Base-by-base conservation (phyloP, 2,797 vertebrate genomes). In the Melanotaenia maccullochi region DNA sequence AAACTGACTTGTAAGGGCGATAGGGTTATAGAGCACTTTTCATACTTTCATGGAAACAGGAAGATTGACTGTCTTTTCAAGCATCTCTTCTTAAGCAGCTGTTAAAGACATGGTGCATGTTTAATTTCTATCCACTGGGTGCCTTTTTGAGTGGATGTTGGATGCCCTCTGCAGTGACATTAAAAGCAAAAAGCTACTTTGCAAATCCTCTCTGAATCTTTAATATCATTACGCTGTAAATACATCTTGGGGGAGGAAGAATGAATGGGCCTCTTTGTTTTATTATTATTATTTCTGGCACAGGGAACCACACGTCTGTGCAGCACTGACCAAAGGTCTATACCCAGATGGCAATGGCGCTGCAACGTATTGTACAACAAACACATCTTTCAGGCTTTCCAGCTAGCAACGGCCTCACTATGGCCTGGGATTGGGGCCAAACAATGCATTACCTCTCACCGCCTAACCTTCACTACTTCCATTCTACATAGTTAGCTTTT, bases 241-340 rank as follows among this genome's bases (percentile, higher is more conserved):
- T 91, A 89, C 87, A 92, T 93, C 91, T 90, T 83, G 76, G 82
- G 86, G 90, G 84, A 90, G 86, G 83, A 73, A 89, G 88, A 87
- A 86, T 92, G 88, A 92, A 92, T 89, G 75, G 85, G 83, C 88
- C 88, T 88, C 87, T 92, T 92, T 93, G 92, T 94, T 94, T 94
- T 94, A 94, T 93, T 92, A 89, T 86, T 94, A 93, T 94, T 95
- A 91, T 94, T 94, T 92, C 93, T 95, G 94, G 93, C 93, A 86
- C 71, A 0, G 33, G 61, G 70, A 83, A 24, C 82, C 81, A 73
- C 84, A 73, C 91, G 90, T 89, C 90, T 88, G 87, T 85, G 77
- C 79, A 75, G 87, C 58, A 25, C 84, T 93, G 92, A 93, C 92
- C 88, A 76, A 90, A 92, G 92, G 89, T 92, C 90, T 92, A 87